Percentiles rank a stretch among this genome's conserved stretches.
These are phyloP conservation scores for Carcharodon carcharias DNA, from an alignment of 2,797 vertebrate genomes.

Conservation along the genomic window DNA sequence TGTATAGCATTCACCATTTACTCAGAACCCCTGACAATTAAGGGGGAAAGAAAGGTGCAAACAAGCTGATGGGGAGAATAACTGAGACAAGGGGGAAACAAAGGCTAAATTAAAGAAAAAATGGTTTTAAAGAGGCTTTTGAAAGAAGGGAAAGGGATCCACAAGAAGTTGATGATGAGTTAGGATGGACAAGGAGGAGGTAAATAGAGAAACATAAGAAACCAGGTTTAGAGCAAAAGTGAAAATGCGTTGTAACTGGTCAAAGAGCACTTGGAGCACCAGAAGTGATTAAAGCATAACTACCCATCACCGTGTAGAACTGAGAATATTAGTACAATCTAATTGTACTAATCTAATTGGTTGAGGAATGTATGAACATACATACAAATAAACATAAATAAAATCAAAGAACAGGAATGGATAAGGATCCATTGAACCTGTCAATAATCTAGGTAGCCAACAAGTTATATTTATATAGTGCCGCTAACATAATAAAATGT, in stretches of 20 bases:
- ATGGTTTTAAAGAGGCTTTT: background rate
- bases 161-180: background rate
- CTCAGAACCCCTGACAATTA: background rate
- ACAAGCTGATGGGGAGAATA: background rate
- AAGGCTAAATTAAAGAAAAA: background rate
- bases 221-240: background rate
- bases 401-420: background rate
- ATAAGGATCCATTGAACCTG: background rate
- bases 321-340: background rate
- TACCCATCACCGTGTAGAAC: background rate
- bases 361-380: background rate
- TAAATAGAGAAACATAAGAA: background rate
- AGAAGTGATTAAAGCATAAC: background rate
- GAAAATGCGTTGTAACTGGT: background rate
- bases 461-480: background rate
- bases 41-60: background rate
- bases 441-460: background rate
- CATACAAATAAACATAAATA: background rate
- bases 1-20: background rate
- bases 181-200: background rate
- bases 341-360: background rate
- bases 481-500: background rate
- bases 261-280: background rate
- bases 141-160: background rate
- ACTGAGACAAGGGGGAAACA: background rate